Conservation (phyloP, 2,888 invertebrate species). For the Andricus quercusramuli region DNA sequence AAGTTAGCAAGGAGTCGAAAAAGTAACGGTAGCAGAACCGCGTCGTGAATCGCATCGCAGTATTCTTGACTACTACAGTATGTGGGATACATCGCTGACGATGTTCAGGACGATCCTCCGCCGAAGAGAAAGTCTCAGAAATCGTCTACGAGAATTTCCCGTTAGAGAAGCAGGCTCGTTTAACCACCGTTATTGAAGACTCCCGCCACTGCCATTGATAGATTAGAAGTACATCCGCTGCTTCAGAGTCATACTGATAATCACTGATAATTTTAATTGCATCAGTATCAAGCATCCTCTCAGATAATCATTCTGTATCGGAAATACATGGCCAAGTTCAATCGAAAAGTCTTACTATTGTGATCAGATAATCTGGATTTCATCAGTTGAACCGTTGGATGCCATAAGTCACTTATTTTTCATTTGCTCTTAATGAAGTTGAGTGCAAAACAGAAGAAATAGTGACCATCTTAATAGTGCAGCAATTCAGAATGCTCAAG, state of each 20-base stretch:
- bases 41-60: conserved; percentile 31
- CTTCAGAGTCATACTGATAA: neutral
- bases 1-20: conserved; percentile 23
- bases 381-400: too few relatives aligned
- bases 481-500: too few relatives aligned
- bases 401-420: too few relatives aligned
- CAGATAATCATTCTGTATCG: neutral
- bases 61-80: neutral
- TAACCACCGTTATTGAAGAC: conserved; percentile 37
- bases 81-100: conserved; percentile 30
- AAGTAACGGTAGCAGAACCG: conserved; percentile 13
- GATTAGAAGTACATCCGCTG: conserved; percentile 14
- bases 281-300: neutral
- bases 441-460: too few relatives aligned
- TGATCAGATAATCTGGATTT: too few relatives aligned
- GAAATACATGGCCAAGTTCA: too few relatives aligned
- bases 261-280: too few relatives aligned
- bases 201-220: conserved; percentile 18
- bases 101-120: conserved; percentile 26
- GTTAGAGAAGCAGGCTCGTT: conserved; percentile 30
- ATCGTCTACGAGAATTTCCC: conserved; percentile 38
- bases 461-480: too few relatives aligned
- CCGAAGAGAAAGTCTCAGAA: conserved; percentile 37
- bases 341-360: too few relatives aligned
- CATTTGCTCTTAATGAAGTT: too few relatives aligned